These are phyloP conservation scores for Epirrhoe tristata DNA, from an alignment of 2,888 invertebrate genomes.

Conservation along the genomic window DNA sequence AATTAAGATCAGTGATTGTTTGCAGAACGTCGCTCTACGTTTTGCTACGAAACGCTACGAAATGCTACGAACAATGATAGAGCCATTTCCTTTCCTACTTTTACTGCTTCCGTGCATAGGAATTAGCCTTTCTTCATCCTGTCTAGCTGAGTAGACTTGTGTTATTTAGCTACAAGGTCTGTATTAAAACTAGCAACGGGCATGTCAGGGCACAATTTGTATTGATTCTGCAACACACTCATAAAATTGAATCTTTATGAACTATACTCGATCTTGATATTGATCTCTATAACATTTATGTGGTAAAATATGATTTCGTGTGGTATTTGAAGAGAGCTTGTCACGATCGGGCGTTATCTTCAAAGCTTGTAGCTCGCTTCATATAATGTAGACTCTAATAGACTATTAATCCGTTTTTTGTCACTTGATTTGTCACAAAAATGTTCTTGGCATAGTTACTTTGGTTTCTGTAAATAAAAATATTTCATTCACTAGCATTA, in stretches of 20 bases:
- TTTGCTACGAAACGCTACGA: conserved; percentile 9
- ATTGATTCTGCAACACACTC: background rate
- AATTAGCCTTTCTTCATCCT: conserved; percentile 11
- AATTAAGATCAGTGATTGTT: conserved; percentile 18
- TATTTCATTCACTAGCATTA: background rate
- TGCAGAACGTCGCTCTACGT: conserved; percentile 15
- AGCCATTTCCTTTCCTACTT: conserved; percentile 20
- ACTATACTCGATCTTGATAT: background rate
- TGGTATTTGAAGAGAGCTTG: background rate
- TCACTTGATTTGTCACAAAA: background rate
- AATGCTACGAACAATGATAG: conserved; percentile 13
- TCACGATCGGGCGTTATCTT: background rate
- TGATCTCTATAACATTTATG: background rate
- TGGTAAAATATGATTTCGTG: background rate
- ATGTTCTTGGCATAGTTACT: background rate
- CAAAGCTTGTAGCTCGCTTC: background rate
- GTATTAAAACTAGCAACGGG: background rate
- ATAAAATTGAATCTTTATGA: background rate
- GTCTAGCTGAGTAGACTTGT: conserved; percentile 5
- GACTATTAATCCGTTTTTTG: background rate
- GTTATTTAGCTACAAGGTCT: conserved; percentile 8
- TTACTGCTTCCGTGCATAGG: conserved; percentile 25
- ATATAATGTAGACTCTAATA: background rate
- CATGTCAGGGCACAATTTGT: background rate
- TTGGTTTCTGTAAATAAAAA: no score